Conservation (phyloP, 2,888 invertebrate genomes). For the Xestia ashworthii region DNA sequence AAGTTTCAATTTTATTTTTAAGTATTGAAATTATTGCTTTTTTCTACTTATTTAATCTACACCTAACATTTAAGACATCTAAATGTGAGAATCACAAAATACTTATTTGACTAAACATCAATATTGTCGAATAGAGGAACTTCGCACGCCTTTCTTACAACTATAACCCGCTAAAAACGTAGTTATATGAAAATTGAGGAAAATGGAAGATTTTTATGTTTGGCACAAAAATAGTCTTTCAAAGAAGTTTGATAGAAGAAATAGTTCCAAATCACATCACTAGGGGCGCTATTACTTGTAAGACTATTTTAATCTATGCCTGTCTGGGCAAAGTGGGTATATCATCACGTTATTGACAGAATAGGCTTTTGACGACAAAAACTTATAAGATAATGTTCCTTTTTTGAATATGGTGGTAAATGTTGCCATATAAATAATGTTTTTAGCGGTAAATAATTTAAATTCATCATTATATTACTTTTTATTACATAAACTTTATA, state of each 20-base stretch:
- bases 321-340: neutral
- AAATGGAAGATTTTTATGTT: slow-evolving; percentile 36
- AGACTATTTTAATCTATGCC: neutral
- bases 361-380: neutral
- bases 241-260: neutral
- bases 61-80: slow-evolving; percentile 60
- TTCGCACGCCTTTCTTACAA: slow-evolving; percentile 70
- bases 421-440: slow-evolving; percentile 24
- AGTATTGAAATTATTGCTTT: slow-evolving; percentile 45
- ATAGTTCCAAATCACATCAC: slow-evolving; percentile 5
- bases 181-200: slow-evolving; percentile 4
- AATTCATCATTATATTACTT: slow-evolving; percentile 40
- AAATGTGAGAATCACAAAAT: slow-evolving; percentile 70
- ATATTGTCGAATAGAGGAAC: slow-evolving; percentile 89
- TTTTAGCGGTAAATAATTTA: slow-evolving; percentile 61
- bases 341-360: neutral
- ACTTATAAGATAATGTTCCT: neutral
- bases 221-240: slow-evolving; percentile 49
- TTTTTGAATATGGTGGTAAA: neutral
- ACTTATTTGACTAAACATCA: slow-evolving; percentile 68
- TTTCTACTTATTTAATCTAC: slow-evolving; percentile 47
- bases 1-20: neutral
- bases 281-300: neutral
- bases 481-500: slow-evolving; percentile 37
- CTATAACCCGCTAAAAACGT: slow-evolving; percentile 55